These are phyloP conservation scores for Spea multiplicata DNA, from an alignment of 2,113 vertebrate species.

Conservation along the genomic window DNA sequence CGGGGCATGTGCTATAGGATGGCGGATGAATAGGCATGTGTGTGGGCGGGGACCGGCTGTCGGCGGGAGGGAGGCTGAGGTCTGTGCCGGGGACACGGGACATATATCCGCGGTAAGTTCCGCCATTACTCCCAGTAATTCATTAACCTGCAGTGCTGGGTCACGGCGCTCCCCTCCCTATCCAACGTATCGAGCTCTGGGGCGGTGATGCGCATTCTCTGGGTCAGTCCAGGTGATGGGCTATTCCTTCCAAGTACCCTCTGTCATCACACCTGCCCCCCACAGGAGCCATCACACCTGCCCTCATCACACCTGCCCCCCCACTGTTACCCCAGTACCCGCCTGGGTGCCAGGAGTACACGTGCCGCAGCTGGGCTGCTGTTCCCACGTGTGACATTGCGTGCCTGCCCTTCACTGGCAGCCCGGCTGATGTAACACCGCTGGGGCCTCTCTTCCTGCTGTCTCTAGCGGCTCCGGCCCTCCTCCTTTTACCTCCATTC, in stretches of 20 bases:
- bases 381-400: slow-evolving; percentile 9
- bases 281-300: background rate
- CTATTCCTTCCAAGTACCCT: background rate
- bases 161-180: too few species aligned
- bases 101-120: background rate
- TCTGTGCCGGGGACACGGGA: background rate
- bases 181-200: too few species aligned
- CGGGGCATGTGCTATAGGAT: slow-evolving; percentile 17
- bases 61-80: background rate
- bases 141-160: background rate
- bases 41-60: background rate
- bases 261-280: too few species aligned
- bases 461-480: background rate
- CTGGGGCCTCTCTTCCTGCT: slow-evolving; percentile 4
- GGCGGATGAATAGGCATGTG: background rate
- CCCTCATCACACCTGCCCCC: background rate
- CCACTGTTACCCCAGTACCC: background rate
- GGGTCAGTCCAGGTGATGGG: too few species aligned
- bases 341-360: background rate
- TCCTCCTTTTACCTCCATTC: slow-evolving; percentile 1
- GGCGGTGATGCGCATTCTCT: too few species aligned
- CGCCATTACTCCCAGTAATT: background rate
- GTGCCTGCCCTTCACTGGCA: background rate
- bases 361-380: background rate
- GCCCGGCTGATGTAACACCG: slow-evolving; percentile 14